Conservation (phyloP, 1,140 invertebrate species). For the Papilio dardanus region DNA sequence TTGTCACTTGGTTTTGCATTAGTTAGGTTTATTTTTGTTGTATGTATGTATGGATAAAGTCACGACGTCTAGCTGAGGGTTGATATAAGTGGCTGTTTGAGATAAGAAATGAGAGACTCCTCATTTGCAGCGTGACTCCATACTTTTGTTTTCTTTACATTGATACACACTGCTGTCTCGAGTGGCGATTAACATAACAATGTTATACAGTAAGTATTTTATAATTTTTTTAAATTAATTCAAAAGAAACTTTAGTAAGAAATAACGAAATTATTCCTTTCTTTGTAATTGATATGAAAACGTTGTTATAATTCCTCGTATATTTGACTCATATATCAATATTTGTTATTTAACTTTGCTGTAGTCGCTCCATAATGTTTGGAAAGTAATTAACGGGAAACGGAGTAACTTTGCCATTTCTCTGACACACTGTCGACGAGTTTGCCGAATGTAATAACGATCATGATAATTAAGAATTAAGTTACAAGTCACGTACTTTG, state of each 20-base stretch:
- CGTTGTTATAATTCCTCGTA: slow-evolving; percentile 14
- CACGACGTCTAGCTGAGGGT: slow-evolving; percentile 17
- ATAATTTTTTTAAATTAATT: not conserved
- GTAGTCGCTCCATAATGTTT: slow-evolving; percentile 18
- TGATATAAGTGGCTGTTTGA: slow-evolving; percentile 50
- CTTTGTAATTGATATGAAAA: not conserved
- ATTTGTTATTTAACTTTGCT: slow-evolving; percentile 11
- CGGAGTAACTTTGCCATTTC: slow-evolving; percentile 7
- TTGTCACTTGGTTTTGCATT: too few species aligned
- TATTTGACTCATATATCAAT: slow-evolving; percentile 12
- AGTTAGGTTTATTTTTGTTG: too few species aligned
- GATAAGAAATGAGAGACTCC: slow-evolving; percentile 67
- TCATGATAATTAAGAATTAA: not conserved
- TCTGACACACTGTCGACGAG: not conserved
- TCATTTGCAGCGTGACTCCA: slow-evolving; percentile 41
- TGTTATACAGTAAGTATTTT: not conserved
- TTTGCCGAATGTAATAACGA: not conserved
- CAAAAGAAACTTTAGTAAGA: not conserved
- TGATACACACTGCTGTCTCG: slow-evolving; percentile 40
- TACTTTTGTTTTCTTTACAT: slow-evolving; percentile 41
- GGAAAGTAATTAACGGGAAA: slow-evolving; percentile 14
- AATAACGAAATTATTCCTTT: not conserved
- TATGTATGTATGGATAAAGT: not conserved
- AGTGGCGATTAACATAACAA: not conserved
- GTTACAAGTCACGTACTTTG: too few species aligned